A percentile compares a stretch with the other conserved stretches of the same genome.
Evolutionary conservation across 2,888 invertebrate genomes (phyloP).

Genomic region (Andricus curvator): DNA sequence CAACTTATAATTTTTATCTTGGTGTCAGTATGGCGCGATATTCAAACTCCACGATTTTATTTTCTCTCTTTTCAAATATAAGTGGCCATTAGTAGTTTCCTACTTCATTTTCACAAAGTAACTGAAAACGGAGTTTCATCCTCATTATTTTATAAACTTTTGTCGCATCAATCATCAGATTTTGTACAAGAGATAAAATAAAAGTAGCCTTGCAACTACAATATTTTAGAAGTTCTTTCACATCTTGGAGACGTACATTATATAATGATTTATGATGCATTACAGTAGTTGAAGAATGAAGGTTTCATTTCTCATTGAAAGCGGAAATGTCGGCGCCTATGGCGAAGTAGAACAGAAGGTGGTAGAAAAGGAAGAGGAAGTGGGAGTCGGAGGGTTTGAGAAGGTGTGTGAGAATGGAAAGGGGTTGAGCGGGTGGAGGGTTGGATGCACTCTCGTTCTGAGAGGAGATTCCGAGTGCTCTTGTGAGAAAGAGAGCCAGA

Average conservation of each 20-base stretch:
- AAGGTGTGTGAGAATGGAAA: slow-evolving; percentile 45
- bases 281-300: slow-evolving; percentile 19
- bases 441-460: slow-evolving; percentile 68
- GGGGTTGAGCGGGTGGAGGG: slow-evolving; percentile 40
- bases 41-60: no score
- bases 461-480: slow-evolving; percentile 75
- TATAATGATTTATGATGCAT: slow-evolving; percentile 33
- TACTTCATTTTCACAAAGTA: neutral
- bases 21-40: no score
- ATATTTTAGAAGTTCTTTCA: slow-evolving; percentile 7
- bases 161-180: slow-evolving; percentile 16
- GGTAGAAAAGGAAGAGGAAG: slow-evolving; percentile 39
- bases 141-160: neutral
- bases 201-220: slow-evolving; percentile 15
- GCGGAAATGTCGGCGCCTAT: slow-evolving; percentile 17
- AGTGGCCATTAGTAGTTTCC: no score
- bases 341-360: slow-evolving; percentile 33
- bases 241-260: slow-evolving; percentile 14
- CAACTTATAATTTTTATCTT: no score
- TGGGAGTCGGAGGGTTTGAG: slow-evolving; percentile 21
- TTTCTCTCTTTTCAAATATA: no score
- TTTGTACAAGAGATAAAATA: neutral
- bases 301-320: neutral
- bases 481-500: slow-evolving; percentile 63
- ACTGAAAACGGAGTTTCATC: neutral